Percentiles rank a stretch among this genome's conserved stretches.
Evolutionary conservation across 1,140 invertebrate species (phyloP).

Genomic region (Metaphire vulgaris): DNA sequence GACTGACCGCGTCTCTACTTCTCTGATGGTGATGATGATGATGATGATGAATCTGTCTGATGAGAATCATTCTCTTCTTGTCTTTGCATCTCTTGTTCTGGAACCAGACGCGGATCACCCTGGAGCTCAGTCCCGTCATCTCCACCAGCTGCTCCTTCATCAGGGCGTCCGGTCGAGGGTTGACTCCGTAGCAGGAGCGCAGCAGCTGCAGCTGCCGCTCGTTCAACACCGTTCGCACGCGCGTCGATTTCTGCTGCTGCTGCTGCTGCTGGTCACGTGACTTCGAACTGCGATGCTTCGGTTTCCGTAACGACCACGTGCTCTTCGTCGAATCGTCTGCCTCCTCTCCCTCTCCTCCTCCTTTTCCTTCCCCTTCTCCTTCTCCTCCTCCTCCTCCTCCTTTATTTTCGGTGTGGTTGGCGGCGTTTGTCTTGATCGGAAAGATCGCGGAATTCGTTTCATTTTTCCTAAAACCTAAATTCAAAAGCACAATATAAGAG

Average conservation of each 20-base stretch:
- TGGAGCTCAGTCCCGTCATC: slow-evolving; percentile 89
- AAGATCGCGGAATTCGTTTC: no score
- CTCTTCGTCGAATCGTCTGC: no score
- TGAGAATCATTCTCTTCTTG: slow-evolving; percentile 92
- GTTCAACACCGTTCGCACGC: slow-evolving; percentile 93
- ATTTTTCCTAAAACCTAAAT: no score
- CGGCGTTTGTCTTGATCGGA: no score
- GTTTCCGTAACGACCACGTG: no score
- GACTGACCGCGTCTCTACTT: background rate
- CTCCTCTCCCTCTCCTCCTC: background rate
- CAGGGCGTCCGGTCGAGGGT: slow-evolving; percentile 92
- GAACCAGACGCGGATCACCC: slow-evolving; percentile 97
- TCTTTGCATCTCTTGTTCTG: slow-evolving; percentile 96
- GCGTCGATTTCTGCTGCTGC: slow-evolving; percentile 68
- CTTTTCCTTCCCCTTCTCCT: background rate
- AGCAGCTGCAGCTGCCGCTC: slow-evolving; percentile 96
- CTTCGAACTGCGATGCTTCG: slow-evolving; percentile 7
- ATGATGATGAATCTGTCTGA: slow-evolving; percentile 93
- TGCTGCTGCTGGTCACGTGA: slow-evolving; percentile 35
- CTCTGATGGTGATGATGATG: no score
- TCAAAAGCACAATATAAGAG: no score
- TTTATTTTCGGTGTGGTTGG: no score
- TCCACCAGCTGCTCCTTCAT: slow-evolving; percentile 99
- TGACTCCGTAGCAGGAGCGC: slow-evolving; percentile 81
- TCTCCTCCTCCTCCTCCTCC: no score